phyloP scores from a whole-genome alignment of 2,113 vertebrate genomes.

The Formicarius rufipectus region DNA sequence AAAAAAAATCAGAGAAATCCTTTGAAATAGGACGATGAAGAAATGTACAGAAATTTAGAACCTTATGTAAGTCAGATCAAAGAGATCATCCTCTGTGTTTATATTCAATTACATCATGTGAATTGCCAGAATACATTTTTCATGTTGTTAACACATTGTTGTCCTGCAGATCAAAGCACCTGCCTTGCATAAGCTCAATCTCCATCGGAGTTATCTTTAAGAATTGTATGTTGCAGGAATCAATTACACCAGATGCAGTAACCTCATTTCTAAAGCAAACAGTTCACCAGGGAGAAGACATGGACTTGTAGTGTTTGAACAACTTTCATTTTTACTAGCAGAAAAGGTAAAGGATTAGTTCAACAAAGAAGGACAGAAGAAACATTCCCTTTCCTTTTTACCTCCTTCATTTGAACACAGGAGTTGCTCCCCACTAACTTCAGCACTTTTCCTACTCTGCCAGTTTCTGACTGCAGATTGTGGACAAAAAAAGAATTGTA shows the following conservation, averaged over 20 bases:
- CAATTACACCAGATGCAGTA: background rate
- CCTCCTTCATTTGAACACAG: background rate
- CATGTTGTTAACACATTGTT: background rate
- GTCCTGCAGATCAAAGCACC: constrained; percentile 43
- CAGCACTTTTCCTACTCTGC: background rate
- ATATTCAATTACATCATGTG: background rate
- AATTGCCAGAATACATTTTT: background rate
- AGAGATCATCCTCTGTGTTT: background rate
- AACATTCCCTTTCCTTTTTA: background rate
- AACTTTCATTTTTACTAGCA: background rate
- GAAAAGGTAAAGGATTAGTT: background rate
- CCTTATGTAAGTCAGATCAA: constrained; percentile 17
- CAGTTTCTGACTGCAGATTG: background rate
- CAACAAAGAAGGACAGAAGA: background rate
- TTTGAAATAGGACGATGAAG: background rate
- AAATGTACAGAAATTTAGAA: background rate
- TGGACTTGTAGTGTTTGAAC: background rate
- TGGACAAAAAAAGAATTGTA: background rate
- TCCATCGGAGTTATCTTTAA: background rate
- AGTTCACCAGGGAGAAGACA: background rate
- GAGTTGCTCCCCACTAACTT: background rate
- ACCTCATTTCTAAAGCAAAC: constrained; percentile 25
- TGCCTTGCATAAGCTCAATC: background rate
- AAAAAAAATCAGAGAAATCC: background rate
- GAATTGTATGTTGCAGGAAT: background rate